A percentile compares a stretch with the other conserved stretches of the same genome.
phyloP scores from a whole-genome alignment of 2,113 vertebrate genomes.

The Falco punctatus region DNA sequence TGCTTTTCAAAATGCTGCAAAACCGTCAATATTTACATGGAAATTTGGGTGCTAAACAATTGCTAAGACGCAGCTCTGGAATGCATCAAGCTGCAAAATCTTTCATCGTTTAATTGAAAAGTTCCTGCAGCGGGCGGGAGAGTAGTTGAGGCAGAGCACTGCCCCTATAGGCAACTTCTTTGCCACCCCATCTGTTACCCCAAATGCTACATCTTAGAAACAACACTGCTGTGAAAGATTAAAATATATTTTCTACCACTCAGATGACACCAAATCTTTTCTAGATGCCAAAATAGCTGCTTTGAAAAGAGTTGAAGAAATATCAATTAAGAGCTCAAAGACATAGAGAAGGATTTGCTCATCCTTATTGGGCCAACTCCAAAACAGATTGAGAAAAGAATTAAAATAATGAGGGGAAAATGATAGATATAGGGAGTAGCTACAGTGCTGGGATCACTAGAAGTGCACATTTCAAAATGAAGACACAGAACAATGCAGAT shows the following conservation, averaged over 20 bases:
- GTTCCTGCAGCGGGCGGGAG: slow-evolving; percentile 84
- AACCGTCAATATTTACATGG: slow-evolving; percentile 70
- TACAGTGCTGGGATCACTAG: slow-evolving; percentile 70
- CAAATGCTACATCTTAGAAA: slow-evolving; percentile 88
- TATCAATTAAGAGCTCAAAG: slow-evolving; percentile 88
- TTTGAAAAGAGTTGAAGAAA: slow-evolving; percentile 88
- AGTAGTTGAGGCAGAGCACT: slow-evolving; percentile 84
- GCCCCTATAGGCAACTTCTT: slow-evolving; percentile 86
- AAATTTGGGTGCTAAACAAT: slow-evolving; percentile 72
- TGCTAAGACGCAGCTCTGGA: slow-evolving; percentile 75
- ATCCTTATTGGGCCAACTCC: slow-evolving; percentile 85
- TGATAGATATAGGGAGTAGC: slow-evolving; percentile 77
- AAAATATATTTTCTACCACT: slow-evolving; percentile 89
- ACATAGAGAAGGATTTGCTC: slow-evolving; percentile 85
- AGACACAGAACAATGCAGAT: slow-evolving; percentile 69
- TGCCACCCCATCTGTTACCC: slow-evolving; percentile 87
- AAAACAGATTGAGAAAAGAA: slow-evolving; percentile 84
- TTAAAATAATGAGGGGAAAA: slow-evolving; percentile 83
- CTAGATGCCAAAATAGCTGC: slow-evolving; percentile 88
- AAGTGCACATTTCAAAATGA: slow-evolving; percentile 74
- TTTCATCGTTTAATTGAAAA: slow-evolving; percentile 84
- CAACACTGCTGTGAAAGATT: slow-evolving; percentile 87
- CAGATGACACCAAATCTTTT: slow-evolving; percentile 87
- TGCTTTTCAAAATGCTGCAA: slow-evolving; percentile 55
- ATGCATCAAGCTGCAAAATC: slow-evolving; percentile 80